These are phyloP conservation scores for Eupelmus urozonus DNA, from an alignment of 2,888 invertebrate species.

Conservation along the genomic window DNA sequence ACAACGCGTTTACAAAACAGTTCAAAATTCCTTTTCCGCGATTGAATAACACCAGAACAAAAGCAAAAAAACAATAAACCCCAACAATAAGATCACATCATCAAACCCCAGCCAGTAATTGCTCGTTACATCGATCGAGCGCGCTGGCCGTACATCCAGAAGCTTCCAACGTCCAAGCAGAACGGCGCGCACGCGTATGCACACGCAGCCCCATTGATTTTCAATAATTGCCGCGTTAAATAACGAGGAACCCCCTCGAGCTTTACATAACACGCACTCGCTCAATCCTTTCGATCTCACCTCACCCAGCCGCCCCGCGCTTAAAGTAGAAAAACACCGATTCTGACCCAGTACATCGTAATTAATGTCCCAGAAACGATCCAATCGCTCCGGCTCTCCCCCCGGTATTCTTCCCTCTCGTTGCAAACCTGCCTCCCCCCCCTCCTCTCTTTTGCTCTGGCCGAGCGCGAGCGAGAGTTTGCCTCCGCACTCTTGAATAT, in stretches of 20 bases:
- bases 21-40: too few species aligned
- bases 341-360: constrained; percentile 10
- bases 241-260: not conserved
- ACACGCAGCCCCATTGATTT: constrained; percentile 46
- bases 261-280: constrained; percentile 3
- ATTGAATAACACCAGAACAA: too few species aligned
- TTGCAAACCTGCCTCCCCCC: not conserved
- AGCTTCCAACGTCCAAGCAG: too few species aligned
- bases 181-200: too few species aligned
- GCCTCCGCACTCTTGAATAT: constrained; percentile 64
- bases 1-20: too few species aligned
- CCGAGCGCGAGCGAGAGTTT: not conserved
- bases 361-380: constrained; percentile 42
- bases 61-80: not conserved
- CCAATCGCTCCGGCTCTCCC: constrained; percentile 9
- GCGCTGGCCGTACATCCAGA: too few species aligned
- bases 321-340: too few species aligned
- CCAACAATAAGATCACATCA: too few species aligned
- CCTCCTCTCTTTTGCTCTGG: not conserved
- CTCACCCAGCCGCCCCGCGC: too few species aligned
- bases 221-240: constrained; percentile 47
- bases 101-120: constrained; percentile 13
- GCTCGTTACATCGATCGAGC: constrained; percentile 20
- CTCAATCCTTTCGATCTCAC: too few species aligned
- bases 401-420: not conserved